A percentile compares a stretch with the other conserved stretches of the same genome.
Conservation (phyloP, 2,888 invertebrate species). For the Acanthosepion pharaonis region DNA sequence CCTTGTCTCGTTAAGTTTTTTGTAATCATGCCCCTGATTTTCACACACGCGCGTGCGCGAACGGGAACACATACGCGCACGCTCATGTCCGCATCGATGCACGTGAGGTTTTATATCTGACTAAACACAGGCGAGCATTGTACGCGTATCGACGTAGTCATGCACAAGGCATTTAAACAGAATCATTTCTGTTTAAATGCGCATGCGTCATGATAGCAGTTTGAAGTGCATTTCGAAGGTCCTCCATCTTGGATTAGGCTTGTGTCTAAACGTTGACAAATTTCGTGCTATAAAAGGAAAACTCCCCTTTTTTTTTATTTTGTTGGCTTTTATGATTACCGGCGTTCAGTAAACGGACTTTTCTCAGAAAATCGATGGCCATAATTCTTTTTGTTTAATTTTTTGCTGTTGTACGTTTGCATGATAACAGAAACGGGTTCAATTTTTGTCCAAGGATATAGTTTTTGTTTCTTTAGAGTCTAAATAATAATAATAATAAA, state of each 20-base stretch:
- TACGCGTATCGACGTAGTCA: neutral
- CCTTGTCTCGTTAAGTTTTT: neutral
- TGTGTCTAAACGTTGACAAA: neutral
- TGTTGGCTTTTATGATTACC: too few species aligned
- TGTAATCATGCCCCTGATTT: neutral
- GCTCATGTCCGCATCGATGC: neutral
- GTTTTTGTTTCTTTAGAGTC: too few species aligned
- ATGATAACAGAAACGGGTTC: too few species aligned
- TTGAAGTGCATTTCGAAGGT: neutral
- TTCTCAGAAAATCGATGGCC: too few species aligned
- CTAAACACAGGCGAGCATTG: neutral
- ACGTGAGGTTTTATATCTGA: neutral
- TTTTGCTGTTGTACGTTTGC: too few species aligned
- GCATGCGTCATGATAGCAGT: neutral
- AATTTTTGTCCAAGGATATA: too few species aligned
- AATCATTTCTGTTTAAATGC: neutral
- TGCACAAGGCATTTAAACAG: neutral
- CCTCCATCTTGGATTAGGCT: neutral
- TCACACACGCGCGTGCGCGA: neutral
- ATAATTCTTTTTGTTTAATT: too few species aligned
- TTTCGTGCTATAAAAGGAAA: neutral
- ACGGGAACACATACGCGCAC: neutral
- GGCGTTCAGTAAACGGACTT: too few species aligned
- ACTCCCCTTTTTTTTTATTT: neutral
- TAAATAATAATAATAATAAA: too few species aligned